Conservation (phyloP, 2,888 invertebrate genomes). For the Cephus sareptanus region DNA sequence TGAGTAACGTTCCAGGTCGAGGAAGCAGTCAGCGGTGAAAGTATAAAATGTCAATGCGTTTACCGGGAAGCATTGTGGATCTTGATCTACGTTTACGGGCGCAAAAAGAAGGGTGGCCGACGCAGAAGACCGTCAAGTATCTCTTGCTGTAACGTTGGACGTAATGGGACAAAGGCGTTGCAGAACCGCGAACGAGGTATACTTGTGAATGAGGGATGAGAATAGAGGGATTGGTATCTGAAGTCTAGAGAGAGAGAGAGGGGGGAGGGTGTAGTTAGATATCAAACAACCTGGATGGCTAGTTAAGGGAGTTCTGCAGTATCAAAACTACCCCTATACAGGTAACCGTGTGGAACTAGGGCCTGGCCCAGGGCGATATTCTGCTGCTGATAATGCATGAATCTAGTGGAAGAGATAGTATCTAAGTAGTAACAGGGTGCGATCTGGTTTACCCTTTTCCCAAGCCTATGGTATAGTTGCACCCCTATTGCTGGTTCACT, state of each 20-base stretch:
- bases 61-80: constrained; percentile 53
- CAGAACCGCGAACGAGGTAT: constrained; percentile 11
- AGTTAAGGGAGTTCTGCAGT: background rate
- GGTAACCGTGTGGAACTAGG: constrained; percentile 1
- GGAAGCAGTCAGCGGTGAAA: constrained; percentile 37
- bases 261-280: background rate
- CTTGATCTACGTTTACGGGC: constrained; percentile 56
- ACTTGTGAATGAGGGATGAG: constrained; percentile 7
- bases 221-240: background rate
- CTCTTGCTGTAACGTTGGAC: constrained; percentile 39
- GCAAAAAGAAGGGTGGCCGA: constrained; percentile 21
- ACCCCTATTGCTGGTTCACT: background rate
- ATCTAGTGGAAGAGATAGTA: constrained; percentile 18
- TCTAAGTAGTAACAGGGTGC: background rate
- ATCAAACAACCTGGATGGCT: background rate
- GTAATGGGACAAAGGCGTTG: constrained; percentile 37
- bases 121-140: constrained; percentile 25
- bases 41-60: constrained; percentile 58
- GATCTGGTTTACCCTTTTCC: background rate
- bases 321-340: constrained; percentile 5
- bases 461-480: background rate
- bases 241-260: too few relatives aligned
- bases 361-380: constrained; percentile 42
- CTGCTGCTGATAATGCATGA: constrained; percentile 41
- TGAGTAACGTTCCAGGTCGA: constrained; percentile 44